Base-by-base conservation (phyloP, 2,113 vertebrate species). In the Misgurnus mizolepis region DNA sequence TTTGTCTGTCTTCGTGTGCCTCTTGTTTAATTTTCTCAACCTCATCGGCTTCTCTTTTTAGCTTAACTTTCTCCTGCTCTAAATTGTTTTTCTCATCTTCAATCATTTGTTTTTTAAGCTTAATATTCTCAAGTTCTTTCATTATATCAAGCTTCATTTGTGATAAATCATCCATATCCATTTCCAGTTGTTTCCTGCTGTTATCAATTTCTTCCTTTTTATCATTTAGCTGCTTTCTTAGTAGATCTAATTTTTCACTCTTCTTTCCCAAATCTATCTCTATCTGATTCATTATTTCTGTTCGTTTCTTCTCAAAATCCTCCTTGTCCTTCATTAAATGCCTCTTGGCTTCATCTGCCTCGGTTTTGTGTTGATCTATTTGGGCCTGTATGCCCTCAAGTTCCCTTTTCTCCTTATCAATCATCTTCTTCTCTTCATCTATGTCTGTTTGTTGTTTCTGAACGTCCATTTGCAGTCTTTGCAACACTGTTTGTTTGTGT, bases 341-440 rank as follows among this genome's bases (percentile, higher is more conserved):
- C 15, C 76, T 39, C 53, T 34, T 81, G 49, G 69, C 72, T 40
- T 65, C 79, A 80, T 87, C 43, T 22, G 80, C 12, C 18, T 88
- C 56, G 22, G 50, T 58, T 58, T n/a, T 58, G 17, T 58, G 17
- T 58, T 58, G 55, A n/a, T 18, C 5, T n/a, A 18, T 58, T 58
- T 18, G 6, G 6, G 55, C 55, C 55, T n/a, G 5, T 58, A 18
- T 58, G 5, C n/a, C 17, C 18, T 58, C 2, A n/a, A 58, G 17
- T 7, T n/a, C 5, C 5, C 17, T 58, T 18, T 58, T 58, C 55
- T 58, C 17, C 55, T 0, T 58, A 7, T 15, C 55, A 58, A 7
- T 58, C 17, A n/a, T 58, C 17, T 7, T 49, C 45, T 47, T 65
- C 22, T 34, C 9, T 8, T 18, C 53, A 67, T 78, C 22, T 79